Base-by-base conservation (phyloP, 2,888 invertebrate genomes). In the Furcula furcula region DNA sequence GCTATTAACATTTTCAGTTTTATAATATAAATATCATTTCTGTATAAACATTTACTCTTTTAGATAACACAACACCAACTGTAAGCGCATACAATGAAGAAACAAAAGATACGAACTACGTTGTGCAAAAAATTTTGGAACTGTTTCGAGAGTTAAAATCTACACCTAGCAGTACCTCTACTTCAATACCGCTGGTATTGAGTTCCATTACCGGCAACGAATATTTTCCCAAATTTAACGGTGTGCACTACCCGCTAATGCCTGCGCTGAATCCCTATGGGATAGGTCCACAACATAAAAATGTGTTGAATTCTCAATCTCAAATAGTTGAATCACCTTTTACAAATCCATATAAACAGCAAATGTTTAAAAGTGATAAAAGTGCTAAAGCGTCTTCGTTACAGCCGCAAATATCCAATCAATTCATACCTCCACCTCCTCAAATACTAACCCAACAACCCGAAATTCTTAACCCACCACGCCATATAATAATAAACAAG, bases 141-240 rank as follows among this genome's bases (percentile, higher is more conserved):
- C 44, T 81, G 29, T 65, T 76, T 16, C 61, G 74, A 44, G 64
- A 72, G 44, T 56, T 73, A 5, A 72, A 74, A 57, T 36, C 42
- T 4, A 40, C 61, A 7, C 66, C 65, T 32, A 54, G 63, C 16
- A 58, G 39, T 5, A 31, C 28, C 0, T 38, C 49, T 10, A 40
- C 32, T 16, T 20, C 28, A 4, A 9, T 10, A 1, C 31, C 28
- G n/a, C 22, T n/a, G n/a, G n/a, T n/a, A n/a, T n/a, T n/a, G n/a
- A n/a, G n/a, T n/a, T n/a, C n/a, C n/a, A n/a, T n/a, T n/a, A n/a
- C n/a, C n/a, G n/a, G n/a, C n/a, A n/a, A n/a, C n/a, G n/a, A n/a
- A n/a, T n/a, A n/a, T n/a, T n/a, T n/a, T n/a, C n/a, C n/a, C n/a
- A n/a, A n/a, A n/a, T n/a, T n/a, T n/a, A n/a, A n/a, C n/a, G n/a